These are phyloP conservation scores for Dipodomys stephensi DNA, from an alignment of 2,113 vertebrate species.

Conservation along the genomic window DNA sequence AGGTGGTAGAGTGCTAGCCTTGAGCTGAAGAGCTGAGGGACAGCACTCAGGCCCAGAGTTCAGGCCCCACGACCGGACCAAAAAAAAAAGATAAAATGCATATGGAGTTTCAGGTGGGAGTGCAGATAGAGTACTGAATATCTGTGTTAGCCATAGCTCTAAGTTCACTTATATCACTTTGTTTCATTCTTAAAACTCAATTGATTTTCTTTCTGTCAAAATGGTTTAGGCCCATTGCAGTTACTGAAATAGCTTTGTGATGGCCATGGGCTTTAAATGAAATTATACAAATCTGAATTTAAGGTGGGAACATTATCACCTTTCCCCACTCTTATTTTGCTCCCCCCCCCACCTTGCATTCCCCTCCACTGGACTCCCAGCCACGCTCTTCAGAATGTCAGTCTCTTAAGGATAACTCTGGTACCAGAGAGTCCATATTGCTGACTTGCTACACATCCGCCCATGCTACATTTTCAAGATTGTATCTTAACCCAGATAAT, in stretches of 20 bases:
- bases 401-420: neutral
- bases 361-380: neutral
- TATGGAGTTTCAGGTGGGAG: neutral
- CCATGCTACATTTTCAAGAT: neutral
- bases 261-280: neutral
- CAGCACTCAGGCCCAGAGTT: too few relatives aligned
- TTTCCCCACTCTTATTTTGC: fast-evolving
- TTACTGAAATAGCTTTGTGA: neutral
- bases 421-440: neutral
- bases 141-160: neutral
- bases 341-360: neutral
- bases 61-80: too few relatives aligned
- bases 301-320: neutral
- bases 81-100: neutral
- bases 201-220: slow-evolving; percentile 13
- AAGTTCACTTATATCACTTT: neutral
- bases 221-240: neutral
- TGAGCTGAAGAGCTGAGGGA: too few relatives aligned
- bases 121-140: neutral
- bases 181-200: neutral
- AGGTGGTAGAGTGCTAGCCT: too few relatives aligned
- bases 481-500: neutral
- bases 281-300: neutral
- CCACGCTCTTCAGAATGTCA: neutral
- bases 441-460: neutral